Percentiles rank a stretch among this genome's conserved stretches.
phyloP scores from a whole-genome alignment of 2,888 invertebrate species.

The Eupithecia dodoneata region DNA sequence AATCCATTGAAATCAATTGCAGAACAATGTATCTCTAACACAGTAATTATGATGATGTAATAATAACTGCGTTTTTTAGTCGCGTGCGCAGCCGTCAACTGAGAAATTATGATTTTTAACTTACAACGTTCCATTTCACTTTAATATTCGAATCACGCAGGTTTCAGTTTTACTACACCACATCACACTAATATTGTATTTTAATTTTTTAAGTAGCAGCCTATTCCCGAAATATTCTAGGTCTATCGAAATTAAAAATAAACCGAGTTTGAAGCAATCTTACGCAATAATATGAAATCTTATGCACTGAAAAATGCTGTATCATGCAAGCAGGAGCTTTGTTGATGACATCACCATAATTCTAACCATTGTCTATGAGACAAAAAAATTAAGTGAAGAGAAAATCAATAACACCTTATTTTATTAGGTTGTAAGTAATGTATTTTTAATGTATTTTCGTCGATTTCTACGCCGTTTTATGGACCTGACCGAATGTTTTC shows the following conservation, averaged over 20 bases:
- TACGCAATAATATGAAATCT: not conserved
- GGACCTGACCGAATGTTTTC: no score
- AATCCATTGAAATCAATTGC: conserved; percentile 27
- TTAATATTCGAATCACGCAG: conserved; percentile 17
- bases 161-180: not conserved
- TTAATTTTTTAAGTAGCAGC: no score
- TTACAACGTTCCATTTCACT: conserved; percentile 31
- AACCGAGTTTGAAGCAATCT: not conserved
- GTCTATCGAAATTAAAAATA: not conserved
- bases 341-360: not conserved
- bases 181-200: no score
- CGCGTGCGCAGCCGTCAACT: conserved; percentile 46
- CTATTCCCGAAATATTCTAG: not conserved
- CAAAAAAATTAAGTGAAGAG: no score
- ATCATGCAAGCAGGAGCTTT: not conserved
- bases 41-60: conserved; percentile 46
- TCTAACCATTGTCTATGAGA: not conserved
- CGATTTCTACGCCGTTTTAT: no score
- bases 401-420: no score
- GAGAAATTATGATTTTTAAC: conserved; percentile 24
- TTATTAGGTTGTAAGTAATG: no score
- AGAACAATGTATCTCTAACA: conserved; percentile 30
- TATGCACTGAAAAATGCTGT: not conserved
- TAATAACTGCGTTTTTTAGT: conserved; percentile 24
- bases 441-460: no score